Conservation (phyloP, 2,797 vertebrate genomes). For the Cryptoblepharus egeriae region DNA sequence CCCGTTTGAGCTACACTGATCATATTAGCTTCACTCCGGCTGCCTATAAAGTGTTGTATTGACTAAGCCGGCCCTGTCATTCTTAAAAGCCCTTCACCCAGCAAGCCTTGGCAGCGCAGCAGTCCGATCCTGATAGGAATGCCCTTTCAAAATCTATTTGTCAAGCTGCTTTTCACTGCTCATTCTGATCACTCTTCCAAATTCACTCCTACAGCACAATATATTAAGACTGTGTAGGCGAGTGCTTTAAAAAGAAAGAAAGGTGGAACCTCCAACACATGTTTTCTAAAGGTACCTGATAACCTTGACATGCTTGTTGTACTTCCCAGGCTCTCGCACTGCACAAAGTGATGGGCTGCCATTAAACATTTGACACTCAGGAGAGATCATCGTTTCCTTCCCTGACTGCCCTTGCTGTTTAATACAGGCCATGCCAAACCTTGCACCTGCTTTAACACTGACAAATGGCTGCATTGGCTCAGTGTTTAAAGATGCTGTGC, state of each 20-base stretch:
- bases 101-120: slow-evolving; percentile 8
- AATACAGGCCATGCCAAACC: background rate
- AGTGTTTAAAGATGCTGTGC: too few relatives aligned
- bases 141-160: slow-evolving; percentile 25
- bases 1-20: slow-evolving; percentile 42
- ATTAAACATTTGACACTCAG: background rate
- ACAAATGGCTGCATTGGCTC: too few relatives aligned
- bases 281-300: background rate
- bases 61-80: slow-evolving; percentile 28
- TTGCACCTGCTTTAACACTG: background rate
- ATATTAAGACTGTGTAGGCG: background rate
- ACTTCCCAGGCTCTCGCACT: background rate
- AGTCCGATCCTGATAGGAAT: background rate
- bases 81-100: slow-evolving; percentile 17
- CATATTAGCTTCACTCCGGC: slow-evolving; percentile 39
- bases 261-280: background rate
- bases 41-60: slow-evolving; percentile 42
- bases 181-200: background rate
- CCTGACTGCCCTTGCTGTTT: background rate
- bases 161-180: slow-evolving; percentile 35
- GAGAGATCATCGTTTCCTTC: background rate
- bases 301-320: slow-evolving; percentile 15
- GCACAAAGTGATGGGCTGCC: background rate
- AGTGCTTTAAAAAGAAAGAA: slow-evolving; percentile 22
- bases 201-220: slow-evolving; percentile 24